Base-by-base conservation (phyloP, 2,113 vertebrate genomes). In the Otocyon megalotis region DNA sequence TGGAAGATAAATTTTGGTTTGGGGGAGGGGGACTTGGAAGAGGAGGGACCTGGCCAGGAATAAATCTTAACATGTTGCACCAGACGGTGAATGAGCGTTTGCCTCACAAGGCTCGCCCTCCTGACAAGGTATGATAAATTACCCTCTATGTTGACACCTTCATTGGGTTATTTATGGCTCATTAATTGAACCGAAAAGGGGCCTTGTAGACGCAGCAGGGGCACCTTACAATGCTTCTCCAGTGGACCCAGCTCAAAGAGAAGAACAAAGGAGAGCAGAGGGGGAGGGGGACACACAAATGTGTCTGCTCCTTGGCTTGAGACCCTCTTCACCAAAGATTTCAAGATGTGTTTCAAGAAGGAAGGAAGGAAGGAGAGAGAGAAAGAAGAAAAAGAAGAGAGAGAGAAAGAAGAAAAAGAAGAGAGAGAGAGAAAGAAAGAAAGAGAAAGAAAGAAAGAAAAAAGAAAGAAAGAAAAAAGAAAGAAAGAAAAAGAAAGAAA, bases 121-220 rank as follows among this genome's bases (percentile, higher is more conserved):
- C 98, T 99, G 99, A 99, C 99, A 99, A 99, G 99, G 98, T 98
- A 98, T 99, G 99, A 99, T 99, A 99, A 99, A 99, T 99, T 99
- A 99, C 98, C 97, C 98, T 99, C 99, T 99, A 99, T 99, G 99
- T 99, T 99, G 99, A 99, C 99, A 99, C 99, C 99, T 99, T 99
- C 99, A 99, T 99, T 99, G 98, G 99, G 99, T 99, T 99, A 99
- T 99, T 99, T 99, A 99, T 99, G 99, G 99, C 99, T 99, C 99
- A 99, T 99, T 99, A 99, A 99, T 99, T 99, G 99, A 99, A 99
- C 99, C 98, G 88, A 99, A 99, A 99, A 99, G 99, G 99, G 99
- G 99, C 99, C 99, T 99, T 99, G 99, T 99, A 99, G 99, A 99
- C 99, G 37, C 99, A 99, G 99, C 99, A 96, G 99, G 99, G 98